These are phyloP conservation scores for Uropsilus gracilis DNA, from an alignment of 2,113 vertebrate genomes.

Conservation along the genomic window DNA sequence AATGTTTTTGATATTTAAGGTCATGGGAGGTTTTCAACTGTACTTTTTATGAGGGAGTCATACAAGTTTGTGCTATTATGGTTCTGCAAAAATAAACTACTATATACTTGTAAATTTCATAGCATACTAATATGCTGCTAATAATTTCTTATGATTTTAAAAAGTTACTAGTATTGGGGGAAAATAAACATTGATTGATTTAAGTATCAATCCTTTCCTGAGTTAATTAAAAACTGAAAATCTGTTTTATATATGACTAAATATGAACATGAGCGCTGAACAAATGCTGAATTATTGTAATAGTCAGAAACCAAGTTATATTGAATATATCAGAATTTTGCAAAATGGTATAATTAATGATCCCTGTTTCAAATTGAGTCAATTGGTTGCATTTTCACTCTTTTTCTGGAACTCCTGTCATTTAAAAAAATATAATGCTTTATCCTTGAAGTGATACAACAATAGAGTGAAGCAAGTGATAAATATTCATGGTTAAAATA, in stretches of 20 bases:
- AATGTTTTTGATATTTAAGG: conserved; percentile 86
- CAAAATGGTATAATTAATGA: conserved; percentile 16
- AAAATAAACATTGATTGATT: conserved; percentile 49
- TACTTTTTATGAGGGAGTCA: conserved; percentile 84
- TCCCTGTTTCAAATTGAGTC: conserved; percentile 40
- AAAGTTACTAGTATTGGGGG: not conserved
- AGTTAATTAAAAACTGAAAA: conserved; percentile 44
- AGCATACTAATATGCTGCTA: not conserved
- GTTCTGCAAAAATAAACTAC: conserved; percentile 76
- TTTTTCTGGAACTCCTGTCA: conserved; percentile 33
- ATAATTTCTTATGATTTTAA: conserved; percentile 54
- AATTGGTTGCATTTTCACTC: conserved; percentile 22
- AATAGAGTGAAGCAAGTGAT: conserved; percentile 37
- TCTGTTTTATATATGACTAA: conserved; percentile 26
- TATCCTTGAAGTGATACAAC: conserved; percentile 26
- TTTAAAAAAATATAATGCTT: not conserved
- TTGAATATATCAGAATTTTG: conserved; percentile 39
- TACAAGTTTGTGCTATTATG: conserved; percentile 70
- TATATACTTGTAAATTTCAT: conserved; percentile 72
- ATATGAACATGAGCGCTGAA: conserved; percentile 55
- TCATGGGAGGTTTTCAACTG: conserved; percentile 41
- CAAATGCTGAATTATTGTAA: conserved; percentile 43
- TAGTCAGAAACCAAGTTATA: conserved; percentile 35
- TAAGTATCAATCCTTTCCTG: conserved; percentile 41
- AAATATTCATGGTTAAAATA: conserved; percentile 58